A percentile compares a stretch with the other conserved stretches of the same genome.
phyloP scores from a whole-genome alignment of 2,113 vertebrate species.

The Melanotaenia duboulayi region DNA sequence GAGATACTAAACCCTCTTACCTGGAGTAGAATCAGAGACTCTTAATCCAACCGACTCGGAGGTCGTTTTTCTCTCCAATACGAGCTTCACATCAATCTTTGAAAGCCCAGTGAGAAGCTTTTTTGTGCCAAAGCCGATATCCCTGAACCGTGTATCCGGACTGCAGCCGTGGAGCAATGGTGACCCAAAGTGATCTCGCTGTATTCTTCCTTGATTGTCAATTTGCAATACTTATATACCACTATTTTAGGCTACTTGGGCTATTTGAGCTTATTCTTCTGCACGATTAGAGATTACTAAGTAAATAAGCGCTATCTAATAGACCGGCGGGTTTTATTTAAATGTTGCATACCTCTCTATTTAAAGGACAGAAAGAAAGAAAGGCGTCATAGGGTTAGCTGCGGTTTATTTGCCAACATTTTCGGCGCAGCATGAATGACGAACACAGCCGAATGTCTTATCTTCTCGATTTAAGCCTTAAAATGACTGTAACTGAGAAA shows the following conservation, averaged over 20 bases:
- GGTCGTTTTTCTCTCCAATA: slow-evolving; percentile 53
- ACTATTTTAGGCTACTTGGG: slow-evolving; percentile 43
- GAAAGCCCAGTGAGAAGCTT: slow-evolving; percentile 43
- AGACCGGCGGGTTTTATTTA: slow-evolving; percentile 51
- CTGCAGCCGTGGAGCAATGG: slow-evolving; percentile 34
- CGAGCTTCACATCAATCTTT: slow-evolving; percentile 64
- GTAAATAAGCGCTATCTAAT: slow-evolving; percentile 14
- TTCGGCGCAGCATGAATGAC: slow-evolving; percentile 26
- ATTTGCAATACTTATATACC: slow-evolving; percentile 18
- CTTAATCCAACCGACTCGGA: slow-evolving; percentile 70
- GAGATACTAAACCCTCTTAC: slow-evolving; percentile 73
- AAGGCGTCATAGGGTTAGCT: slow-evolving; percentile 56
- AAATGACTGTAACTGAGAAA: slow-evolving; percentile 63
- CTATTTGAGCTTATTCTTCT: slow-evolving; percentile 67
- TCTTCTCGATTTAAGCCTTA: slow-evolving; percentile 56
- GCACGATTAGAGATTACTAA: slow-evolving; percentile 29
- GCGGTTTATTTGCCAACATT: slow-evolving; percentile 39
- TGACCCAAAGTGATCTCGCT: slow-evolving; percentile 15
- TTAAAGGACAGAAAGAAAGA: slow-evolving; percentile 61
- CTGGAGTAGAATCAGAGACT: slow-evolving; percentile 73
- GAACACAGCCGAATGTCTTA: slow-evolving; percentile 34
- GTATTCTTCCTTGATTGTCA: slow-evolving; percentile 50
- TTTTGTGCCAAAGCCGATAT: slow-evolving; percentile 26
- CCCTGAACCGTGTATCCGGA: slow-evolving; percentile 37
- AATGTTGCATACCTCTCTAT: slow-evolving; percentile 65